Evolutionary conservation across 23 tunicate species (phyloP), one percentile per base, ranked within the genome.

Genomic region (Phallusia fumigata): DNA sequence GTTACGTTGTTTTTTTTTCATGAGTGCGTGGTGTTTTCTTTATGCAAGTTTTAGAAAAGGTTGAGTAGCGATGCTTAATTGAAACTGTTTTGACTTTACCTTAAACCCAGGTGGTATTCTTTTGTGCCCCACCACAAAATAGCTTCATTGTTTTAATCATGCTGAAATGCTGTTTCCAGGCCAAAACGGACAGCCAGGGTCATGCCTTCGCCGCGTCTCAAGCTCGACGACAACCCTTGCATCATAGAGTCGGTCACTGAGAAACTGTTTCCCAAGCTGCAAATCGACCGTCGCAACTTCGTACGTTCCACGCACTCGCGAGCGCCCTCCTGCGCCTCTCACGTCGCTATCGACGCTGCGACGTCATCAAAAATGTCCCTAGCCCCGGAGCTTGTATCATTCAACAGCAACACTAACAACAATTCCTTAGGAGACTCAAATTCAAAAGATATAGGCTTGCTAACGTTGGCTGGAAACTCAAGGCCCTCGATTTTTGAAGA

Each of bases 171-270:
- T 51, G 58, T 58, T 69, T 76, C 40, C 80, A 92, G 97, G 74
- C 91, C 97, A 33, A 87, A 87, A 50, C 76, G 90, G 24, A 81
- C 91, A 0, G 78, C 87, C 34, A 32, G 88, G 35, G 78, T 76
- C 18, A 83, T 87, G 83, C 88, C 91, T 18, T 53, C 84, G 80
- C 84, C 97, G n/a, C 79, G 88, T 18, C 81, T 85, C 21, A 80
- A 65, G 18, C 76, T 81, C 83, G 86, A 94, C 82, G 76, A 89
- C 85, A 89, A 94, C 79, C 94, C 98, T 11, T 94, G 89, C 84
- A 94, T 89, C 40, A 85, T 89, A 52, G 78, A 94, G 26, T 94
- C 98, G 28, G 89, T 94, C 85, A 89, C 94, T 3, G 90, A 89
- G 52, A 86, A 89, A 35, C 83, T 94, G 19, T 89, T 94, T 34